These are phyloP conservation scores for Pristionchus exspectatus DNA, from an alignment of 2,888 invertebrate genomes.

Conservation along the genomic window DNA sequence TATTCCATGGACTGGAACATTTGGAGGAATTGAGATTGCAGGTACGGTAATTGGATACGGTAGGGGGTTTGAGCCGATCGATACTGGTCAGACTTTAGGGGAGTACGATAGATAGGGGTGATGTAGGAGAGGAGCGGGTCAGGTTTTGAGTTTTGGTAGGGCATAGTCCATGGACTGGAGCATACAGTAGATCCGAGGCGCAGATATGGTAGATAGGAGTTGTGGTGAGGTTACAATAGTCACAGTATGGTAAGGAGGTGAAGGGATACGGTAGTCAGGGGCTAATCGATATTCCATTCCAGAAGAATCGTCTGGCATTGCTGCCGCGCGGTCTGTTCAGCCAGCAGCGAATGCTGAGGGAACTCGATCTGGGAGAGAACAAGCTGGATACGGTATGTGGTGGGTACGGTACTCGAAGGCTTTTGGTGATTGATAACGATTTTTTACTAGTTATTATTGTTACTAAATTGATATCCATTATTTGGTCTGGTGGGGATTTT, in stretches of 20 bases:
- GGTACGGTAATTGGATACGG: constrained; percentile 4
- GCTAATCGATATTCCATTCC: not conserved
- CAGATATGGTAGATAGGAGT: no score
- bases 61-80: not conserved
- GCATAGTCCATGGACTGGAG: no score
- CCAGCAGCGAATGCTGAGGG: not conserved
- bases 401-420: not conserved
- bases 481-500: no score
- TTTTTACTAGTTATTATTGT: no score
- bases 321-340: constrained; percentile 16
- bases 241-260: not conserved
- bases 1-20: constrained; percentile 13
- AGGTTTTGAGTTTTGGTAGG: no score
- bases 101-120: no score
- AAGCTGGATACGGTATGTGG: constrained; percentile 9
- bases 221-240: not conserved
- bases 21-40: constrained; percentile 10
- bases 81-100: not conserved
- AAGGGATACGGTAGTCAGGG: not conserved
- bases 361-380: constrained; percentile 33
- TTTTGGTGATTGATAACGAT: no score
- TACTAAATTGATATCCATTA: no score
- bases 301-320: not conserved
- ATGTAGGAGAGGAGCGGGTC: no score
- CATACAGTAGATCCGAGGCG: no score